These are phyloP conservation scores for Lottia scabra DNA, from an alignment of 2,888 invertebrate species.

Conservation along the genomic window DNA sequence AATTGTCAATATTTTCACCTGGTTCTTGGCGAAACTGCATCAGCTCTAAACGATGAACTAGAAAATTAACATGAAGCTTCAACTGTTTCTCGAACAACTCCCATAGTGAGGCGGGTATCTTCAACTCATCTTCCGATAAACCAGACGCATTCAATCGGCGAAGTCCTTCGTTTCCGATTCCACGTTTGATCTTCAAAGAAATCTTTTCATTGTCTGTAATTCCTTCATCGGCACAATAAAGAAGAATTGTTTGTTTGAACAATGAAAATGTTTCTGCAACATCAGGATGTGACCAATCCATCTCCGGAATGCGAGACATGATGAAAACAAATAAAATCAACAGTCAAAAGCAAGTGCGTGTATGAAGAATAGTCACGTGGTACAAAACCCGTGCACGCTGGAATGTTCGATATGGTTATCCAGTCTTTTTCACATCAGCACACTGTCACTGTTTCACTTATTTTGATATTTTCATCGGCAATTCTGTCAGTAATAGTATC, in stretches of 20 bases:
- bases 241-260: constrained; percentile 9
- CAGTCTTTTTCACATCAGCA: no score
- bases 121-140: constrained; percentile 15
- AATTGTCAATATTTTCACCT: constrained; percentile 23
- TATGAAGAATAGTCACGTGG: no score
- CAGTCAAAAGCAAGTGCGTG: no score
- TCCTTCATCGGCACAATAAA: constrained; percentile 10
- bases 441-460: no score
- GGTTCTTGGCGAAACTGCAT: constrained; percentile 17
- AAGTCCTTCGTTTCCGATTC: constrained; percentile 19
- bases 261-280: constrained; percentile 8
- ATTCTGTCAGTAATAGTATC: no score
- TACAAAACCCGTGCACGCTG: no score
- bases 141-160: constrained; percentile 18
- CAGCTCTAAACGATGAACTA: constrained; percentile 21
- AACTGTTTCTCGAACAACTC: constrained; percentile 18
- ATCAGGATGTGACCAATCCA: constrained; percentile 12
- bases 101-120: constrained; percentile 14
- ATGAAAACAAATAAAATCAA: neutral
- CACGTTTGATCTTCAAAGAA: constrained; percentile 16
- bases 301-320: constrained; percentile 11
- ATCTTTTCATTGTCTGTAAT: constrained; percentile 9
- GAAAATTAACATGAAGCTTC: constrained; percentile 17
- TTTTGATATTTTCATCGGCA: no score
- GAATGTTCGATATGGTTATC: no score